Evolutionary conservation across 1,140 invertebrate species (phyloP).

Genomic region (Cyphomyrmex costatus): DNA sequence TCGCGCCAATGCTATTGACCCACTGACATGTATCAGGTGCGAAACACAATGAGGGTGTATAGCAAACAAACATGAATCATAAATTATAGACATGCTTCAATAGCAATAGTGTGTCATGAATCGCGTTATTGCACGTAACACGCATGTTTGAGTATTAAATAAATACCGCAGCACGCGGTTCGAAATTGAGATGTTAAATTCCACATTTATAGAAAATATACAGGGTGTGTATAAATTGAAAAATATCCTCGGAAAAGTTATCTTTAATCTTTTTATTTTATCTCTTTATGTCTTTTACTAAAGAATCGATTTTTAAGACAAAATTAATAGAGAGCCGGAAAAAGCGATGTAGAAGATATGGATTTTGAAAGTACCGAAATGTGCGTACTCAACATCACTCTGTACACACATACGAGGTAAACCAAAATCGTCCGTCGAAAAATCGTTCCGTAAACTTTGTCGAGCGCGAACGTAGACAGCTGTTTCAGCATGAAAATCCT

Average conservation of each 20-base stretch:
- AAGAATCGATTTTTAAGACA: neutral
- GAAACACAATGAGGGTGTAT: neutral
- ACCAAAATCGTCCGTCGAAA: constrained; percentile 8
- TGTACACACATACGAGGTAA: neutral
- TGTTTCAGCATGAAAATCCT: constrained; percentile 45
- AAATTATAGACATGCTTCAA: neutral
- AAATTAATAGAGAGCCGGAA: neutral
- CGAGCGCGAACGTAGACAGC: neutral
- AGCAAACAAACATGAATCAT: neutral
- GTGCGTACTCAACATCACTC: neutral
- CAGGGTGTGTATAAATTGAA: neutral
- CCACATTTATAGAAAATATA: neutral
- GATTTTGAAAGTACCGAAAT: neutral
- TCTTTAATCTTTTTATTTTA: neutral
- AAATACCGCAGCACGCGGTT: neutral
- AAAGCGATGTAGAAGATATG: neutral
- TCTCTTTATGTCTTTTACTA: neutral
- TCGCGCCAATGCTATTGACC: constrained; percentile 46
- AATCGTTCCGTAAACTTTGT: constrained; percentile 43
- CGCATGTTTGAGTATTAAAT: neutral
- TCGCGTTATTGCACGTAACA: neutral
- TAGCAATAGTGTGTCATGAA: neutral
- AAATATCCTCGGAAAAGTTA: neutral
- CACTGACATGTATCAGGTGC: constrained; percentile 66
- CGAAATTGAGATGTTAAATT: neutral